Evolutionary conservation across 2,113 vertebrate genomes (phyloP).

Genomic region (Sardina pilchardus): DNA sequence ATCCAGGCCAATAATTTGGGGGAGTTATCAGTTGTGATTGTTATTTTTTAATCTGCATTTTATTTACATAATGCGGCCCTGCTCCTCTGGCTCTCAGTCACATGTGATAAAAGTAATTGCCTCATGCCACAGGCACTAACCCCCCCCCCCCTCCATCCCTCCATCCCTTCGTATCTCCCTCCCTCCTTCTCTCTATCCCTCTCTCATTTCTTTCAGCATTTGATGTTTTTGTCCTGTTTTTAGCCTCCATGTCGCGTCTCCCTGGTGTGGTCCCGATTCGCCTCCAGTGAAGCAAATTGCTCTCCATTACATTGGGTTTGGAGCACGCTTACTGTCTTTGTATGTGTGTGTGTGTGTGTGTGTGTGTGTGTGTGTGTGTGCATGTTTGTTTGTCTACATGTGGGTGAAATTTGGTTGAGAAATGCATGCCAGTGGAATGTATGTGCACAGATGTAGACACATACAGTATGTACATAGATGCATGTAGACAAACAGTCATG

Average conservation of each 20-base stretch:
- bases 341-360: not conserved
- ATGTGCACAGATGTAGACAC: not conserved
- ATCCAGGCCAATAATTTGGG: constrained; percentile 49
- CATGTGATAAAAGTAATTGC: constrained; percentile 52
- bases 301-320: constrained; percentile 17
- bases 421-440: not conserved
- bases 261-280: not conserved
- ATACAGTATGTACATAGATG: not conserved
- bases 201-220: not conserved
- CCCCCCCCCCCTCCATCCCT: not conserved
- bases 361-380: not conserved
- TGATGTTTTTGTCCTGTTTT: constrained; percentile 19
- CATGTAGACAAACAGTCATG: not conserved
- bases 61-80: constrained; percentile 57
- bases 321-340: not conserved
- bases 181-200: not conserved
- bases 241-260: not conserved
- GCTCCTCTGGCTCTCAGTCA: constrained; percentile 43
- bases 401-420: not conserved
- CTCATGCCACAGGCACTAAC: constrained; percentile 10
- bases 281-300: constrained; percentile 33
- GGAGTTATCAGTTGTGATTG: constrained; percentile 51
- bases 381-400: not conserved
- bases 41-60: constrained; percentile 58
- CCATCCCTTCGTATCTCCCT: not conserved